Evolutionary conservation across 1,140 invertebrate species (phyloP).

Genomic region (Aethina tumida): DNA sequence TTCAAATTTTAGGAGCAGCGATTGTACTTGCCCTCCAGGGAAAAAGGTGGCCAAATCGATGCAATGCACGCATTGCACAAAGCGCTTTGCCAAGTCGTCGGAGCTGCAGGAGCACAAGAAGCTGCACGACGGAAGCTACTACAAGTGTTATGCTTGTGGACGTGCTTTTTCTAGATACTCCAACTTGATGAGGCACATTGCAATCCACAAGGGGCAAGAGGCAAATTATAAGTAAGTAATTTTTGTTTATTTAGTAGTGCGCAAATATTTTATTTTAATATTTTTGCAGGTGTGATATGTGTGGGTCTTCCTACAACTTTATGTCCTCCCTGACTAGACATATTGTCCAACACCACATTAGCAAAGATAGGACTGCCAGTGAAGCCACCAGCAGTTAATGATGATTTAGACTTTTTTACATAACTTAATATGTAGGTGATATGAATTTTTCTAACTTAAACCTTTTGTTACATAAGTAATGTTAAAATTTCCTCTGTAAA

Average conservation of each 20-base stretch:
- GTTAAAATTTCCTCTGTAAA: no score
- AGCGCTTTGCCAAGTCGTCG: conserved; percentile 3
- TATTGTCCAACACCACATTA: conserved; percentile 28
- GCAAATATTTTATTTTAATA: no score
- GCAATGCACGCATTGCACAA: conserved; percentile 8
- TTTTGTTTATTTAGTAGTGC: not conserved
- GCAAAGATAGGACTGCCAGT: no score
- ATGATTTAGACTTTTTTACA: no score
- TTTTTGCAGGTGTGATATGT: conserved; percentile 25
- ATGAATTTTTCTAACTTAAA: no score
- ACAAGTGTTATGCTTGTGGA: conserved; percentile 25
- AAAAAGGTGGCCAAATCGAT: not conserved
- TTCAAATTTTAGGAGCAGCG: no score
- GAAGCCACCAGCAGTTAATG: no score
- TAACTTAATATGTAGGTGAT: no score
- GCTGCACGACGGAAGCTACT: conserved; percentile 14
- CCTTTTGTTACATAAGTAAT: no score
- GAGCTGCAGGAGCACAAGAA: conserved; percentile 3
- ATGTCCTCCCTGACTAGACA: conserved; percentile 29
- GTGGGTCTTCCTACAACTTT: conserved; percentile 28
- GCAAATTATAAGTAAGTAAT: conserved; percentile 15
- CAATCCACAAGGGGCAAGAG: conserved; percentile 29
- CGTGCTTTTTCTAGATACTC: conserved; percentile 30
- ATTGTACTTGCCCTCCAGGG: no score
- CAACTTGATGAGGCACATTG: conserved; percentile 29